Conservation (phyloP, 1,140 invertebrate genomes). For the Drosophila kanapiae region DNA sequence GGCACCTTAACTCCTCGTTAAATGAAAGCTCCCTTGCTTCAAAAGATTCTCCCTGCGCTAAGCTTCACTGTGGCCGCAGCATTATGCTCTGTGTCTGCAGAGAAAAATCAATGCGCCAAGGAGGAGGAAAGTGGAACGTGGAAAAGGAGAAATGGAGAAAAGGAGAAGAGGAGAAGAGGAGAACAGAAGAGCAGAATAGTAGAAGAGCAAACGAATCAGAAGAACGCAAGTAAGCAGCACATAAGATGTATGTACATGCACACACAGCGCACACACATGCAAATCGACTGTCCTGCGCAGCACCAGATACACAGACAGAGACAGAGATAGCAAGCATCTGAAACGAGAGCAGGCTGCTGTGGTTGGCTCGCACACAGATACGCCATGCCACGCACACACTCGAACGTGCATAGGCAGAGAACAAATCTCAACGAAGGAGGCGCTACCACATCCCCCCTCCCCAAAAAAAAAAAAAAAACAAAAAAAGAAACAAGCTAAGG, state of each 20-base stretch:
- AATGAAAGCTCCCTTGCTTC: not conserved
- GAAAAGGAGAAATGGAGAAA: slow-evolving; percentile 24
- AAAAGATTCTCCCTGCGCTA: not conserved
- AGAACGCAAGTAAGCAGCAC: slow-evolving; percentile 75
- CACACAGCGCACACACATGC: slow-evolving; percentile 25
- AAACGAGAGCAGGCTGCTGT: slow-evolving; percentile 70
- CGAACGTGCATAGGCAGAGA: slow-evolving; percentile 20
- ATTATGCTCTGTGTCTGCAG: slow-evolving; percentile 66
- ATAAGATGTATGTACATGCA: slow-evolving; percentile 55
- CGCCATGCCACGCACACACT: slow-evolving; percentile 24
- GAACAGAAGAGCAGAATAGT: slow-evolving; percentile 13
- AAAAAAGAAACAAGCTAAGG: slow-evolving; percentile 20
- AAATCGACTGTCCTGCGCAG: slow-evolving; percentile 75
- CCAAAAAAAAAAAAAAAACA: slow-evolving; percentile 16
- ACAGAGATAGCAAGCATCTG: slow-evolving; percentile 77
- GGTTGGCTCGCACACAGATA: slow-evolving; percentile 63
- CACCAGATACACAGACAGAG: slow-evolving; percentile 69
- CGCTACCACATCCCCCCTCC: slow-evolving; percentile 3
- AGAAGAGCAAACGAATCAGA: slow-evolving; percentile 79
- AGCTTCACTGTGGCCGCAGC: slow-evolving; percentile 39
- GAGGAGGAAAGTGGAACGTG: slow-evolving; percentile 18
- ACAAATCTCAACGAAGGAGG: slow-evolving; percentile 53
- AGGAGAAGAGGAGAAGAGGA: slow-evolving; percentile 33
- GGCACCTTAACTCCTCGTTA: not conserved
- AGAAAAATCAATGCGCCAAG: slow-evolving; percentile 77